Conservation (phyloP, 1,140 invertebrate species). For the Camponotus vicinus region DNA sequence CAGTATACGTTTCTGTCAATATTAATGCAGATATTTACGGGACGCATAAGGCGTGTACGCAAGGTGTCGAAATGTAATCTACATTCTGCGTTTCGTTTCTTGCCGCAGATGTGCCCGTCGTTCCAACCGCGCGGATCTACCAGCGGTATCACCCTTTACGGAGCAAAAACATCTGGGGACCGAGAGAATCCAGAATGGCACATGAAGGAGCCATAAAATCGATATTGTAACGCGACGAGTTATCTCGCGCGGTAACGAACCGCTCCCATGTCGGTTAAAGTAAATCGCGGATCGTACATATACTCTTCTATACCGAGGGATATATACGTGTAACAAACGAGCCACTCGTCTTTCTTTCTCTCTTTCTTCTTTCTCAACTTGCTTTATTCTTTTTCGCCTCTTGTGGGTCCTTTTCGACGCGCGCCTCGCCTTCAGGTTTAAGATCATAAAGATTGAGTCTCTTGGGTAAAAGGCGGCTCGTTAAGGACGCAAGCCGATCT, state of each 20-base stretch:
- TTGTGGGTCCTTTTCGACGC: slow-evolving; percentile 20
- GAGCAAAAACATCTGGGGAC: slow-evolving; percentile 48
- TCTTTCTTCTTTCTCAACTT: slow-evolving; percentile 8
- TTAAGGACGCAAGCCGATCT: slow-evolving; percentile 60
- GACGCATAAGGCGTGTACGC: neutral
- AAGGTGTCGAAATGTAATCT: slow-evolving; percentile 41
- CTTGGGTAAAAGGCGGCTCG: slow-evolving; percentile 68
- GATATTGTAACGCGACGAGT: slow-evolving; percentile 54
- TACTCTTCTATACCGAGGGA: neutral
- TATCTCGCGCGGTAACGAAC: slow-evolving; percentile 56
- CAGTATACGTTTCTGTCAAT: neutral
- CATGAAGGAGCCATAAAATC: slow-evolving; percentile 60
- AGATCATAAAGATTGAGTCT: slow-evolving; percentile 40
- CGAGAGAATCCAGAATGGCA: slow-evolving; percentile 19
- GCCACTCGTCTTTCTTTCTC: slow-evolving; percentile 28
- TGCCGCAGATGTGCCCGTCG: slow-evolving; percentile 22
- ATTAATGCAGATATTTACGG: slow-evolving; percentile 18
- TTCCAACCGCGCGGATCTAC: slow-evolving; percentile 1
- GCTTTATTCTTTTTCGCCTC: slow-evolving; percentile 45
- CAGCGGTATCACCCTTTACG: slow-evolving; percentile 16
- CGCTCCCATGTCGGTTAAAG: slow-evolving; percentile 45
- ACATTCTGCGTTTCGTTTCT: slow-evolving; percentile 32
- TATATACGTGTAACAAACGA: slow-evolving; percentile 67
- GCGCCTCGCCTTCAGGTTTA: slow-evolving; percentile 20
- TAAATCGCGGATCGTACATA: slow-evolving; percentile 55